Evolutionary conservation across 2,888 invertebrate species (phyloP).

Genomic region (Nephrotoma guestfalica): DNA sequence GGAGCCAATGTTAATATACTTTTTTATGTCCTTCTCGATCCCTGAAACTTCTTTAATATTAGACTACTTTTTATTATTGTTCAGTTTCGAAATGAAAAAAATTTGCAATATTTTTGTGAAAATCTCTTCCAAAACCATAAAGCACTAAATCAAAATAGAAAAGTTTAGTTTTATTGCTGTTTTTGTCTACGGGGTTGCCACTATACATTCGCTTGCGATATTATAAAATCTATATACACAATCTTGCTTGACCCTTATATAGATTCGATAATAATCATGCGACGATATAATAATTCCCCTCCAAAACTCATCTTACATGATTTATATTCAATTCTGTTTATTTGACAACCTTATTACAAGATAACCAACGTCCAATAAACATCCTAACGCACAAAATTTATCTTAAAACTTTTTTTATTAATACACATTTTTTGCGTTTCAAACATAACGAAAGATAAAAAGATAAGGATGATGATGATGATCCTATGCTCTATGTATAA

Average conservation of each 20-base stretch:
- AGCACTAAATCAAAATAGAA: background rate
- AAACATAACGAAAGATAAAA: background rate
- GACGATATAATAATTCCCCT: background rate
- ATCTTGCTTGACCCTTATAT: background rate
- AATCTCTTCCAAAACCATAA: background rate
- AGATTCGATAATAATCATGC: background rate
- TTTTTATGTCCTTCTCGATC: background rate
- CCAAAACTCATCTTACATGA: background rate
- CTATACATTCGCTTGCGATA: background rate
- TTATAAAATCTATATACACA: background rate
- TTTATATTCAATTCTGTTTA: conserved; percentile 3
- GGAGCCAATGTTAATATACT: background rate
- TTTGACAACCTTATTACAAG: conserved; percentile 3
- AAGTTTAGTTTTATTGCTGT: background rate
- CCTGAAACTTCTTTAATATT: background rate
- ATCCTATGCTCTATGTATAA: background rate
- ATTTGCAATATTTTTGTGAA: background rate
- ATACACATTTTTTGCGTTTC: background rate
- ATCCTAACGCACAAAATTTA: background rate
- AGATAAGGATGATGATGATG: background rate
- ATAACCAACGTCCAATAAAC: conserved; percentile 1
- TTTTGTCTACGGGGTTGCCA: background rate
- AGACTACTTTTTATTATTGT: background rate
- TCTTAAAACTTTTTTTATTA: background rate
- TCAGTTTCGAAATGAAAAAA: background rate